phyloP scores from a whole-genome alignment of 2,113 vertebrate genomes.

The Ctenomys sociabilis region DNA sequence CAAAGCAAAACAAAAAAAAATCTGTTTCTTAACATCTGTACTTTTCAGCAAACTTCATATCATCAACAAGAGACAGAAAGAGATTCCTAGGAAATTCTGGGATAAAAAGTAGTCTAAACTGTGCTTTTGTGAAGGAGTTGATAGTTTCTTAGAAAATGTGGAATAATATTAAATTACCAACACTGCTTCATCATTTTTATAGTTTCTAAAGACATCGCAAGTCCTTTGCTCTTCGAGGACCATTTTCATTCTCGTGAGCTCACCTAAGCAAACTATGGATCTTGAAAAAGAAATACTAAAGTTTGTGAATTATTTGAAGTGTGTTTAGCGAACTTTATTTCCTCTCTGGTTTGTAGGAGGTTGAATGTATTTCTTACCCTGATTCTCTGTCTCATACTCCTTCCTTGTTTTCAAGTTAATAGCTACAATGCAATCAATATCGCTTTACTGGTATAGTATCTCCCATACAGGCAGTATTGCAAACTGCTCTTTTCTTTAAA shows the following conservation, averaged over 20 bases:
- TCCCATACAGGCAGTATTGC: constrained; percentile 42
- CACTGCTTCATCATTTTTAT: background rate
- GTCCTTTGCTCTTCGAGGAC: background rate
- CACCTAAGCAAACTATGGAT: background rate
- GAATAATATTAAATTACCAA: background rate
- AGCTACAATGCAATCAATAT: constrained; percentile 69
- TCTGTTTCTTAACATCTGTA: background rate
- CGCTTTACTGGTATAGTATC: constrained; percentile 8
- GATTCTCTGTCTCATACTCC: background rate
- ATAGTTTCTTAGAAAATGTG: constrained; percentile 13
- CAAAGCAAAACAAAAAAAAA: background rate
- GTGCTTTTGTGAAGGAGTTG: background rate
- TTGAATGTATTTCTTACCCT: constrained; percentile 2
- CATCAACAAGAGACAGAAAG: background rate
- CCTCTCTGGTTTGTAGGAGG: background rate
- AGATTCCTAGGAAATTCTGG: background rate
- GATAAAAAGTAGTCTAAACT: background rate
- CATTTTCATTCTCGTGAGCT: constrained; percentile 10
- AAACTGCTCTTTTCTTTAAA: constrained; percentile 78
- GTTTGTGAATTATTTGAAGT: constrained; percentile 27
- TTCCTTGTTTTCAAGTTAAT: constrained; percentile 72
- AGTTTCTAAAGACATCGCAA: background rate
- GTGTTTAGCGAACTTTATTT: background rate
- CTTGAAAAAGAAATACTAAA: constrained; percentile 31
- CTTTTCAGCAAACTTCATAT: background rate